Evolutionary conservation across 2,113 vertebrate genomes (phyloP), one percentile per base, ranked within the genome.

Genomic region (Ictidomys tridecemlineatus): DNA sequence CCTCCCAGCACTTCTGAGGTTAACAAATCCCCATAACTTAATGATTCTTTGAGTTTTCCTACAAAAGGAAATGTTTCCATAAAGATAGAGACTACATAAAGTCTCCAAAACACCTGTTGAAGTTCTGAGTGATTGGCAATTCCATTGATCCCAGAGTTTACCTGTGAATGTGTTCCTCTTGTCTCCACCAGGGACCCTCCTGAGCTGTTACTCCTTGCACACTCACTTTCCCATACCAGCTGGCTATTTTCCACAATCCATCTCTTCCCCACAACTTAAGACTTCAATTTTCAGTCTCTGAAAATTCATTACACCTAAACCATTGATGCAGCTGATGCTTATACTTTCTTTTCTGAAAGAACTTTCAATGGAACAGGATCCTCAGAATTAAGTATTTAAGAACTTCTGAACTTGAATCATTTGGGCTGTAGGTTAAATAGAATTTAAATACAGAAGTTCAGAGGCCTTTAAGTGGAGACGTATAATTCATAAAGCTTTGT

Each of bases 291-390:
- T 79, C 69, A 90, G n/a, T 80, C 85, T 88, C 63, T 82, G 69
- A 48, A 78, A 95, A 90, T 63, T 73, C 32, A 73, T 56, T 37
- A 67, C 17, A 58, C 37, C 17, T 65, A 95, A 92, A 65, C 26
- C 32, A 87, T 80, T 73, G 30, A 58, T 65, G 39, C 22, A 87
- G 51, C 74, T 92, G 28, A 79, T 92, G 48, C 39, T 87, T 90
- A 86, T 73, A 28, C 30, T 78, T 90, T 95, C 67, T 90, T 91
- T 82, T 78, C 82, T 78, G 48, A 85, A 83, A 91, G 67, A 91
- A 32, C 9, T 17, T 65, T 91, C 65, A 82, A 74, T 56, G 77
- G 70, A 51, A 77, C 51, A 91, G 18, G 24, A 78, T 87, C 70
- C 61, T 94, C 22, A 32, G 32, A 48, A 84, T 92, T 87, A 93